A percentile compares a stretch with the other conserved stretches of the same genome.
These are phyloP conservation scores for Sebastes steindachneri DNA, from an alignment of 2,797 vertebrate species.

Conservation along the genomic window DNA sequence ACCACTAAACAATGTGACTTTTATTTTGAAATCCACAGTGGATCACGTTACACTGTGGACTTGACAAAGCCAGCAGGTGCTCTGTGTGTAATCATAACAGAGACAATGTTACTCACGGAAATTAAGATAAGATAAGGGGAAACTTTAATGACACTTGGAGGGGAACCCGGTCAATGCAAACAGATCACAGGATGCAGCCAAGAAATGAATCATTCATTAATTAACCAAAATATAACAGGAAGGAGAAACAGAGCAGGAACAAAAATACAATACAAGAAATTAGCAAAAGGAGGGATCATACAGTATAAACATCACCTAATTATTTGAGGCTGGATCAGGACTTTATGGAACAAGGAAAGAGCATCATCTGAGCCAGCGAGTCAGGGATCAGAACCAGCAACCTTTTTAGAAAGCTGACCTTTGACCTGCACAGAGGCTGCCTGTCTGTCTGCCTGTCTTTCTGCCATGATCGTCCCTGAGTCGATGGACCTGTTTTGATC, in stretches of 20 bases:
- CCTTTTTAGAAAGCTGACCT: constrained; percentile 13
- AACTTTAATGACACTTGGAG: constrained; percentile 9
- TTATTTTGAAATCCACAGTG: constrained; percentile 39
- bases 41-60: background rate
- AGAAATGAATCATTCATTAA: background rate
- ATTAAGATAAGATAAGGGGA: constrained; percentile 46
- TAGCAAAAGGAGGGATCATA: background rate
- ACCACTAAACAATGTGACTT: background rate
- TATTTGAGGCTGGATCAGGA: background rate
- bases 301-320: background rate
- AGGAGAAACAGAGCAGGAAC: background rate
- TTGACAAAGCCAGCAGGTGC: constrained; percentile 24
- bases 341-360: background rate
- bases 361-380: background rate
- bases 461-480: constrained; percentile 7
- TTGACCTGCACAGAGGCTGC: constrained; percentile 9
- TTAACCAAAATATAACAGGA: background rate
- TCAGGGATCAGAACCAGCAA: constrained; percentile 20
- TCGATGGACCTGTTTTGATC: constrained; percentile 46
- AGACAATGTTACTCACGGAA: constrained; percentile 41
- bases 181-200: background rate
- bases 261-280: background rate
- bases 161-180: constrained; percentile 39
- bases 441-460: background rate
- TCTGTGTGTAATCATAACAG: constrained; percentile 47